phyloP scores from a whole-genome alignment of 2,113 vertebrate species.

The Cryptomyrus ogoouensis region DNA sequence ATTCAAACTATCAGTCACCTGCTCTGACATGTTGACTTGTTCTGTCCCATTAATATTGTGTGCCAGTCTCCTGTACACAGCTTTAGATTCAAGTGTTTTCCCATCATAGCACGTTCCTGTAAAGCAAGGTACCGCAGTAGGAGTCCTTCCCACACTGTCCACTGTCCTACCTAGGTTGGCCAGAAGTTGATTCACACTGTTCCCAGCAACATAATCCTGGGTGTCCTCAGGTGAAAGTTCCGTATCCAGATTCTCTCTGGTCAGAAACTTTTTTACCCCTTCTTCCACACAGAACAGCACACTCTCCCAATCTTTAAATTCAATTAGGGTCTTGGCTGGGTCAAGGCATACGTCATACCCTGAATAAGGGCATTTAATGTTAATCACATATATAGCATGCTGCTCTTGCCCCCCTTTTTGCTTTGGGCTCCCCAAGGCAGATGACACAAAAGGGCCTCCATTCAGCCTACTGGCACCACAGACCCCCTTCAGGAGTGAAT shows the following conservation, averaged over 20 bases:
- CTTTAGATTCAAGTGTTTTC: conserved; percentile 65
- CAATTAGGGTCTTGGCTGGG: conserved; percentile 86
- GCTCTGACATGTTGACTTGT: no score
- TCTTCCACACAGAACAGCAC: conserved; percentile 76
- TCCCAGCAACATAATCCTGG: conserved; percentile 55
- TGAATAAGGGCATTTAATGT: conserved; percentile 72
- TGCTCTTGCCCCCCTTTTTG: conserved; percentile 66
- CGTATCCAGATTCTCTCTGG: conserved; percentile 71
- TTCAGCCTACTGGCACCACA: conserved; percentile 65
- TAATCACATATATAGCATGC: conserved; percentile 77
- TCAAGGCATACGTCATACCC: conserved; percentile 91
- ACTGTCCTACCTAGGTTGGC: conserved; percentile 35
- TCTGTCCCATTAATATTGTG: background rate
- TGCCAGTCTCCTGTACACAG: conserved; percentile 62
- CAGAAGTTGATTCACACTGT: conserved; percentile 30
- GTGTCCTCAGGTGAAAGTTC: conserved; percentile 66
- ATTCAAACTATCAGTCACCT: conserved; percentile 9
- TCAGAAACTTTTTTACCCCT: conserved; percentile 77
- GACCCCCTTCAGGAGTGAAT: conserved; percentile 74
- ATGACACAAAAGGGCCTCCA: conserved; percentile 42
- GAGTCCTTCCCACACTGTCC: conserved; percentile 29
- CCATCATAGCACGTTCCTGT: conserved; percentile 57
- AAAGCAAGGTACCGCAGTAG: conserved; percentile 44
- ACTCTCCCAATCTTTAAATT: conserved; percentile 86
- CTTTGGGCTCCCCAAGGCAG: conserved; percentile 59